Evolutionary conservation across 2,113 vertebrate genomes (phyloP).

Genomic region (Cyphomyrus plagiostoma): DNA sequence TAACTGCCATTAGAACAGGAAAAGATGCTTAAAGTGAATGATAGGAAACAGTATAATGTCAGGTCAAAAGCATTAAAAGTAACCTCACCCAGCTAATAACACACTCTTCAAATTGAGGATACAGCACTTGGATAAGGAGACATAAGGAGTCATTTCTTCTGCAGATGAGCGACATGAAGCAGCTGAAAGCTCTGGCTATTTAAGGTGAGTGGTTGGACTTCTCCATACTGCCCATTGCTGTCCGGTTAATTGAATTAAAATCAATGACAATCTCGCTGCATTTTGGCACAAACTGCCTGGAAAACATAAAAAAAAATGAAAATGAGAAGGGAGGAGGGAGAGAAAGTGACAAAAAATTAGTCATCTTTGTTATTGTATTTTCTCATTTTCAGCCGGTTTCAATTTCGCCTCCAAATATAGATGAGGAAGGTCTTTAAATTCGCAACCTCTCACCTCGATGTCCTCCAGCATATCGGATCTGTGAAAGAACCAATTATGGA

Average conservation of each 20-base stretch:
- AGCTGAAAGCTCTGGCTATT: slow-evolving; percentile 4
- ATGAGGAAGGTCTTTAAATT: neutral
- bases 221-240: slow-evolving; percentile 49
- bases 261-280: slow-evolving; percentile 71
- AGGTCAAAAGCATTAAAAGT: neutral
- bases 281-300: slow-evolving; percentile 75
- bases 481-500: slow-evolving; percentile 62
- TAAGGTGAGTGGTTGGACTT: slow-evolving; percentile 47
- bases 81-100: neutral
- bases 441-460: slow-evolving; percentile 35
- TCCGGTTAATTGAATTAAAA: slow-evolving; percentile 74
- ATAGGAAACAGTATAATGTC: neutral
- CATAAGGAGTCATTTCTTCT: neutral
- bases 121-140: neutral
- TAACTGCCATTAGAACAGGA: neutral
- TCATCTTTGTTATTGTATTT: slow-evolving; percentile 3
- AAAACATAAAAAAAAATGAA: slow-evolving; percentile 29
- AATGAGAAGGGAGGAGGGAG: neutral
- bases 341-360: neutral
- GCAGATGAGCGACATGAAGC: slow-evolving; percentile 10
- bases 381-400: slow-evolving; percentile 7
- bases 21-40: neutral
- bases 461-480: slow-evolving; percentile 35
- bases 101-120: neutral
- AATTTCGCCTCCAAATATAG: slow-evolving; percentile 2